A percentile compares a stretch with the other conserved stretches of the same genome.
Evolutionary conservation across 2,113 vertebrate genomes (phyloP).

Genomic region (Pelvicachromis taeniatus): DNA sequence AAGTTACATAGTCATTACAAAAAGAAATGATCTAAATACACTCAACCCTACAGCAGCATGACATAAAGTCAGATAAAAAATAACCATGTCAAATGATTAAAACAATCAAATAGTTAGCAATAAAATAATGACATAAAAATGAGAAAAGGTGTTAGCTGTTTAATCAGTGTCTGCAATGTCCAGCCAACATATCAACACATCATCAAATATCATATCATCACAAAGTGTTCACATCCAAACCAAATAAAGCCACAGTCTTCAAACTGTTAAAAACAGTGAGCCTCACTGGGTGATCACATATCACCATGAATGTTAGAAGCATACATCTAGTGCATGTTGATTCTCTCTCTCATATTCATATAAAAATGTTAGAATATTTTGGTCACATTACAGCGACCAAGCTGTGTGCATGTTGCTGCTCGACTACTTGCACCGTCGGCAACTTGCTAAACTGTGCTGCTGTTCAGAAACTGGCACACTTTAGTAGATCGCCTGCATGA

Average conservation of each 20-base stretch:
- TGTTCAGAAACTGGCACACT: not conserved
- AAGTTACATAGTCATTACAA: not conserved
- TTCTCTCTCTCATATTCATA: not conserved
- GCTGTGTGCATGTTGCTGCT: not conserved
- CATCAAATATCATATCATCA: not conserved
- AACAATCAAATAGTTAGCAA: no score
- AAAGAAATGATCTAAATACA: not conserved
- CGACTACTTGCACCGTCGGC: rapidly evolving
- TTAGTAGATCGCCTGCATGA: not conserved
- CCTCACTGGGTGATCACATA: not conserved
- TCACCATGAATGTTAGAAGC: not conserved
- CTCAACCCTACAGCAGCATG: not conserved
- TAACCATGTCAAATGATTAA: no score
- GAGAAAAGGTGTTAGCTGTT: rapidly evolving
- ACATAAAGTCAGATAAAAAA: no score
- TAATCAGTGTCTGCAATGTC: not conserved
- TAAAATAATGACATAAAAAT: not conserved
- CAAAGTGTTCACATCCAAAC: not conserved
- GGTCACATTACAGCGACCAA: not conserved
- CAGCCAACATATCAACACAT: not conserved
- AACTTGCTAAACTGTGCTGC: rapidly evolving
- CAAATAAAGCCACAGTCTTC: not conserved
- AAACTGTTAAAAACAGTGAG: not conserved
- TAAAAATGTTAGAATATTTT: not conserved
- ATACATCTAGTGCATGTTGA: not conserved